A percentile compares a stretch with the other conserved stretches of the same genome.
These are phyloP conservation scores for Empidonax traillii DNA, from an alignment of 2,113 vertebrate species.

Conservation along the genomic window DNA sequence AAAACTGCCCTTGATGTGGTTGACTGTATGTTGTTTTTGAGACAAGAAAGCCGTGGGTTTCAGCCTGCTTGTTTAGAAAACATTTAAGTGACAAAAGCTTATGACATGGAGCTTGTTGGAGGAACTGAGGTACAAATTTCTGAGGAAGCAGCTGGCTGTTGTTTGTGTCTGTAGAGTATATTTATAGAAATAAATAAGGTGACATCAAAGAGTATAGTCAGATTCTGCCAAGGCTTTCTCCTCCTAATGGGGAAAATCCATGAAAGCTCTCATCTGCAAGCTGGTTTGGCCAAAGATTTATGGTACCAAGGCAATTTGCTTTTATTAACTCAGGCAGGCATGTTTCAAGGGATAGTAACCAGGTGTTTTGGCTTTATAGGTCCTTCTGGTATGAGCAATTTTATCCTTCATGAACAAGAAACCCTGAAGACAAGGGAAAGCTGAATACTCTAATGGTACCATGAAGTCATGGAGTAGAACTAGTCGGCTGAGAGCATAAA, in stretches of 20 bases:
- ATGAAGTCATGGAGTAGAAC: not conserved
- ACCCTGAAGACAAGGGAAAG: not conserved
- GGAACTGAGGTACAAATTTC: not conserved
- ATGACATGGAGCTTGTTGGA: not conserved
- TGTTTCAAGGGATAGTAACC: not conserved
- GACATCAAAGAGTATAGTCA: not conserved
- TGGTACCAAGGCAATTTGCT: not conserved
- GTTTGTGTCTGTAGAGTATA: not conserved
- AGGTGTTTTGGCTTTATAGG: not conserved
- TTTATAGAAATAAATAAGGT: not conserved
- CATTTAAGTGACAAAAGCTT: not conserved
- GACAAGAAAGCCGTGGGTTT: not conserved
- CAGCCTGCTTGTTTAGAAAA: not conserved
- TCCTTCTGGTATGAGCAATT: not conserved
- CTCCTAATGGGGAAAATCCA: not conserved
- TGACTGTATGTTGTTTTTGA: not conserved
- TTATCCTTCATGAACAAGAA: not conserved
- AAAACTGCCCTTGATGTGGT: not conserved
- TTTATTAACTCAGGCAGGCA: not conserved
- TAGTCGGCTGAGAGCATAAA: not conserved
- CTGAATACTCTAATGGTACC: not conserved
- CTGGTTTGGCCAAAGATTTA: not conserved
- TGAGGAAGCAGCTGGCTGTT: not conserved
- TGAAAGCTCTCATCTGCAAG: not conserved
- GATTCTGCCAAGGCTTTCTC: not conserved